A percentile compares a stretch with the other conserved stretches of the same genome.
phyloP scores from a whole-genome alignment of 92 coral and sea anemone genomes.

The Phenganax stokvisi region DNA sequence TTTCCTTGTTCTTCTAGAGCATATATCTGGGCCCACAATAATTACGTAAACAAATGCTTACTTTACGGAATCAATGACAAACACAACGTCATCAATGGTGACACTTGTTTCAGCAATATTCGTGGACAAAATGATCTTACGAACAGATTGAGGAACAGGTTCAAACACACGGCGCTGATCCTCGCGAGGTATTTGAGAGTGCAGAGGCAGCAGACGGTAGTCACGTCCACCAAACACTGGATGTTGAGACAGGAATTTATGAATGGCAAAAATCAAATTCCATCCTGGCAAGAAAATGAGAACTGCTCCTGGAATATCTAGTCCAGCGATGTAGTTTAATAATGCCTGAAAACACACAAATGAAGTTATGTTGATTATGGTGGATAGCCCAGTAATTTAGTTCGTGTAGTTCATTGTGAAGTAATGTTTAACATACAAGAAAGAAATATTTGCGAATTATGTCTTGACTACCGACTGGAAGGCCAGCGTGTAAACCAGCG shows the following conservation, averaged over 20 bases:
- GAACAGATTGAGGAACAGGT: conserved; percentile 91
- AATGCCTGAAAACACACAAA: conserved; percentile 59
- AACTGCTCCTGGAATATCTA: conserved; percentile 91
- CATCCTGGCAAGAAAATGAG: conserved; percentile 94
- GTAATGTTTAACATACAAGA: background rate
- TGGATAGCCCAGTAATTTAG: too few species aligned
- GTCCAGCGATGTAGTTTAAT: conserved; percentile 78
- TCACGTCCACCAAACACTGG: conserved; percentile 70
- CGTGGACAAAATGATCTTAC: conserved; percentile 94
- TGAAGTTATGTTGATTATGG: too few species aligned
- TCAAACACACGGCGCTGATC: conserved; percentile 98
- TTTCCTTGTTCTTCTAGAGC: too few species aligned
- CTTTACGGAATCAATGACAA: conserved; percentile 97
- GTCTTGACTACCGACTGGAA: background rate
- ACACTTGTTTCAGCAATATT: conserved; percentile 98
- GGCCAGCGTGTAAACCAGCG: background rate
- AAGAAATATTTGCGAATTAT: background rate
- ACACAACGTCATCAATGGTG: conserved; percentile 95
- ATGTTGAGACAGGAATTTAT: conserved; percentile 72
- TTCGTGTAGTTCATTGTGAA: too few species aligned
- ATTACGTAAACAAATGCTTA: conserved; percentile 34
- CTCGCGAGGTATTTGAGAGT: conserved; percentile 95
- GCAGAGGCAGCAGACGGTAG: conserved; percentile 90
- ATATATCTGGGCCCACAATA: background rate
- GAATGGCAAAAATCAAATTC: conserved; percentile 94